phyloP scores from a whole-genome alignment of 2,888 invertebrate genomes.

The Gnatocerus cornutus region DNA sequence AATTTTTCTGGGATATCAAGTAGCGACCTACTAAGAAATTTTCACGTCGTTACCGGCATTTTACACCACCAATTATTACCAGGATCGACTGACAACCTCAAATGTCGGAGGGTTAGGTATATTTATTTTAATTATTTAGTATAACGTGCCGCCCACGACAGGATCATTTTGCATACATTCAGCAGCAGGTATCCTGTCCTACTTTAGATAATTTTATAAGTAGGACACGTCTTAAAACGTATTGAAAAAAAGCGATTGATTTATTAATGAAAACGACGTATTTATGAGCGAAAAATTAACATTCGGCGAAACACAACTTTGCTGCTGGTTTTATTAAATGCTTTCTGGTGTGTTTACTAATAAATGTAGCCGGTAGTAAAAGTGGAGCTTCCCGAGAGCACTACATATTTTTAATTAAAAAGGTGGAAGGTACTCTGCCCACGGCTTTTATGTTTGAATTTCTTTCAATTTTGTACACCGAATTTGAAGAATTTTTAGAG shows the following conservation, averaged over 20 bases:
- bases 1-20: conserved; percentile 28
- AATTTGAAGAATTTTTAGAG: too few relatives aligned
- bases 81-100: conserved; percentile 22
- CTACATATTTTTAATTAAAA: too few relatives aligned
- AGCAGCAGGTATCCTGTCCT: conserved; percentile 19
- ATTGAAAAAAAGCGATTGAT: conserved; percentile 15
- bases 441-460: too few relatives aligned
- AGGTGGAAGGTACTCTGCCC: too few relatives aligned
- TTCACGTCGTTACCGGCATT: background rate
- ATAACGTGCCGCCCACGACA: conserved; percentile 21
- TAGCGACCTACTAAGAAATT: conserved; percentile 36
- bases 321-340: background rate
- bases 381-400: too few relatives aligned
- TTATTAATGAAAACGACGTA: conserved; percentile 11
- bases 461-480: too few relatives aligned
- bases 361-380: too few relatives aligned
- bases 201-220: conserved; percentile 26
- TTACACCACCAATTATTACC: conserved; percentile 16
- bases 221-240: background rate
- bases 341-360: too few relatives aligned
- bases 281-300: conserved; percentile 4
- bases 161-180: conserved; percentile 9
- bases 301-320: conserved; percentile 1
- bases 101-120: conserved; percentile 32
- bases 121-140: conserved; percentile 33